phyloP scores from a whole-genome alignment of 2,888 invertebrate species.

The Deilephila elpenor region DNA sequence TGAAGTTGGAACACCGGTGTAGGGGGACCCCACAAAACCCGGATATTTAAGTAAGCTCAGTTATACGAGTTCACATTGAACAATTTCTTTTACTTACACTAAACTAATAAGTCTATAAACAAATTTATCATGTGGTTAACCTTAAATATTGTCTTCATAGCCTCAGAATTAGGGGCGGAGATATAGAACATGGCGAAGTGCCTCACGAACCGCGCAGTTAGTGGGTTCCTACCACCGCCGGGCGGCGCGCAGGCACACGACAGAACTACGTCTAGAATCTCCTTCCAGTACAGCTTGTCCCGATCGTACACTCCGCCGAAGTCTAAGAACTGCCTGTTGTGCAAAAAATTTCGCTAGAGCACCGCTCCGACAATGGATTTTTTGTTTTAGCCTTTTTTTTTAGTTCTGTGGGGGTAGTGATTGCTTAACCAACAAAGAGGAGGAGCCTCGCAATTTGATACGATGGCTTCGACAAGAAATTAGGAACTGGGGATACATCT shows the following conservation, averaged over 20 bases:
- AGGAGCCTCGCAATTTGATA: too few relatives aligned
- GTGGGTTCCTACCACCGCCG: conserved; percentile 94
- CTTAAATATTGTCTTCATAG: conserved; percentile 91
- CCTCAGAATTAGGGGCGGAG: conserved; percentile 90
- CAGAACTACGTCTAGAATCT: conserved; percentile 92
- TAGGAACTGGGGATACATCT: background rate
- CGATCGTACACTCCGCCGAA: conserved; percentile 94
- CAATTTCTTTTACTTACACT: too few relatives aligned
- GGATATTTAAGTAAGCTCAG: too few relatives aligned
- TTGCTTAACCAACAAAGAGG: too few relatives aligned
- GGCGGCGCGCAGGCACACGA: conserved; percentile 95
- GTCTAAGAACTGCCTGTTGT: conserved; percentile 88
- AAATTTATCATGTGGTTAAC: conserved; percentile 50
- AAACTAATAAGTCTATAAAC: too few relatives aligned
- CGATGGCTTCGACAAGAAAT: too few relatives aligned
- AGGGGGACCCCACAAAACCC: too few relatives aligned
- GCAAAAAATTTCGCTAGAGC: background rate
- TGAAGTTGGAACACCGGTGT: too few relatives aligned
- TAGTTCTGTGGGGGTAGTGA: too few relatives aligned
- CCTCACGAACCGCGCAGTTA: conserved; percentile 93
- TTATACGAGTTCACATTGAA: too few relatives aligned
- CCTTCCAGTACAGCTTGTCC: conserved; percentile 95
- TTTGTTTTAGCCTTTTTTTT: too few relatives aligned
- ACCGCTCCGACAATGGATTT: background rate
- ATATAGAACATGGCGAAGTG: conserved; percentile 95